A percentile compares a stretch with the other conserved stretches of the same genome.
Evolutionary conservation across 2,888 invertebrate genomes (phyloP).

Genomic region (Alsophila aescularia): DNA sequence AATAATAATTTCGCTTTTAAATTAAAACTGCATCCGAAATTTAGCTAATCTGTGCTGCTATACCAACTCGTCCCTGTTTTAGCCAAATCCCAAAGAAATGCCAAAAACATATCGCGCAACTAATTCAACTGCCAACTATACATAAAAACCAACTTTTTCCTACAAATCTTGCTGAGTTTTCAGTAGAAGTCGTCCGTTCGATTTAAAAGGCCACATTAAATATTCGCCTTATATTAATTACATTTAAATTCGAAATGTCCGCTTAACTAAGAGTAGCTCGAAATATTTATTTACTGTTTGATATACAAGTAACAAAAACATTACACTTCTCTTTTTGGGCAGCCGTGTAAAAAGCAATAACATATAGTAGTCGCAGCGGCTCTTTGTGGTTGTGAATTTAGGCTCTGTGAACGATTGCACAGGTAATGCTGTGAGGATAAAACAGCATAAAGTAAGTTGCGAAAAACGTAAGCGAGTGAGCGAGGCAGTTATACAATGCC

Average conservation of each 20-base stretch:
- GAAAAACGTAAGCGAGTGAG: no score
- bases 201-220: not conserved
- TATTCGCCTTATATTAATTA: not conserved
- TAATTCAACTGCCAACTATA: conserved; percentile 1
- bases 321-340: no score
- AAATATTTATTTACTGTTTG: not conserved
- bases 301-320: not conserved
- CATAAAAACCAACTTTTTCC: not conserved
- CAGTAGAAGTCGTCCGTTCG: no score
- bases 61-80: conserved; percentile 3
- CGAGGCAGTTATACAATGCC: no score
- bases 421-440: no score
- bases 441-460: no score
- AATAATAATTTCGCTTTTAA: no score
- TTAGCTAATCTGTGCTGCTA: conserved; percentile 13
- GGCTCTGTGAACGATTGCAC: no score
- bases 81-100: conserved; percentile 26
- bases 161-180: no score
- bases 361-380: no score
- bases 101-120: conserved; percentile 23
- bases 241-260: not conserved
- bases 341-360: not conserved
- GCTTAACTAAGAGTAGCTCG: not conserved
- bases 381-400: no score
- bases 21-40: not conserved